phyloP scores from a whole-genome alignment of 1,140 invertebrate genomes.

The Littorina saxatilis region DNA sequence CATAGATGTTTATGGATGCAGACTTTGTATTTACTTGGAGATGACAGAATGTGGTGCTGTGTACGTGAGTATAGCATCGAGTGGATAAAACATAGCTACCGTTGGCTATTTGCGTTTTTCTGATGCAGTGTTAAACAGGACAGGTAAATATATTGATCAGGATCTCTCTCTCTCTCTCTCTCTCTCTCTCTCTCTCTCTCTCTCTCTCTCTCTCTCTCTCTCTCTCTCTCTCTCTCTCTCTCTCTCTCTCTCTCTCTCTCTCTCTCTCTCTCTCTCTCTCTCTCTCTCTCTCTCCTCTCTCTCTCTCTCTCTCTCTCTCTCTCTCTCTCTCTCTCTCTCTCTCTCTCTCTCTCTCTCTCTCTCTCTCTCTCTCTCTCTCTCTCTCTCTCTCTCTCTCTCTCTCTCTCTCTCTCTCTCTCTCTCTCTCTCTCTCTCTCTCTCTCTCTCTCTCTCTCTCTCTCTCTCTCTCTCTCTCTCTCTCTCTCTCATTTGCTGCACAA shows the following conservation, averaged over 20 bases:
- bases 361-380: too few species aligned
- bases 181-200: neutral
- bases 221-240: too few species aligned
- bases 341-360: conserved; percentile 14
- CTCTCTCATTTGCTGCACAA: neutral
- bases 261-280: too few species aligned
- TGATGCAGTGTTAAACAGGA: neutral
- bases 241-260: too few species aligned
- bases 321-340: neutral
- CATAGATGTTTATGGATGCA: too few species aligned
- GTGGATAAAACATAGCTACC: neutral
- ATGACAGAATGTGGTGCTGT: too few species aligned
- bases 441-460: neutral
- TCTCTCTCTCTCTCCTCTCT: neutral
- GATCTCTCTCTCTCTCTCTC: too few species aligned
- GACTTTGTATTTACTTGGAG: too few species aligned
- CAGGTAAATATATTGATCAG: neutral
- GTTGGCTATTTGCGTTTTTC: neutral
- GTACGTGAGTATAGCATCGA: too few species aligned
- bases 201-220: neutral
- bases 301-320: neutral
- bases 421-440: neutral
- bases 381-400: neutral
- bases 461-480: neutral
- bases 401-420: neutral